A percentile compares a stretch with the other conserved stretches of the same genome.
Evolutionary conservation across 2,888 invertebrate genomes (phyloP).

Genomic region (Chironomus riparius): DNA sequence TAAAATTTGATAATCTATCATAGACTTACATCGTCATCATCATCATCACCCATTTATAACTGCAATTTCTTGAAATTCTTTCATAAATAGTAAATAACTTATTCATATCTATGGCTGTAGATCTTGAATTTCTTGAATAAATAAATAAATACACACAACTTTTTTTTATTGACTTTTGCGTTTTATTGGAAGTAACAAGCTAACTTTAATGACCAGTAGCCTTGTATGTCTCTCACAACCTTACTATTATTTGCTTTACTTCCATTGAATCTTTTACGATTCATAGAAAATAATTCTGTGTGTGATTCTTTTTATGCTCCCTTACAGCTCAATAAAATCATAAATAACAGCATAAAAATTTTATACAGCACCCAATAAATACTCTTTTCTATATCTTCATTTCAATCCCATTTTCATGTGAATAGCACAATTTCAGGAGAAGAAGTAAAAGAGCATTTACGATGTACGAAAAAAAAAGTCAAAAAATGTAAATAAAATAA

Average conservation of each 20-base stretch:
- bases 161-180: slow-evolving; percentile 3
- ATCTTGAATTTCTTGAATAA: not conserved
- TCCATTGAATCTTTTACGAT: slow-evolving; percentile 16
- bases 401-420: not conserved
- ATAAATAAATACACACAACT: not conserved
- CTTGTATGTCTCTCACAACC: not conserved
- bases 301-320: not conserved
- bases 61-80: no score
- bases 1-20: not conserved
- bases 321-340: slow-evolving; percentile 21
- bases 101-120: no score
- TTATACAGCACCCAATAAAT: slow-evolving; percentile 26
- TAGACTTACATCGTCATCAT: not conserved
- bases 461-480: slow-evolving; percentile 8
- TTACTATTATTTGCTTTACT: not conserved
- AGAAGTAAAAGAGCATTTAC: no score
- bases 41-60: not conserved
- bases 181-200: slow-evolving; percentile 15
- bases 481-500: slow-evolving; percentile 11
- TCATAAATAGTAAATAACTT: no score
- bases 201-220: slow-evolving; percentile 24
- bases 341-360: slow-evolving; percentile 26
- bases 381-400: not conserved
- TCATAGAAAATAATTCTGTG: slow-evolving; percentile 4
- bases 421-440: no score